These are phyloP conservation scores for Procambarus virginalis DNA, from an alignment of 1,140 invertebrate species.

Conservation along the genomic window DNA sequence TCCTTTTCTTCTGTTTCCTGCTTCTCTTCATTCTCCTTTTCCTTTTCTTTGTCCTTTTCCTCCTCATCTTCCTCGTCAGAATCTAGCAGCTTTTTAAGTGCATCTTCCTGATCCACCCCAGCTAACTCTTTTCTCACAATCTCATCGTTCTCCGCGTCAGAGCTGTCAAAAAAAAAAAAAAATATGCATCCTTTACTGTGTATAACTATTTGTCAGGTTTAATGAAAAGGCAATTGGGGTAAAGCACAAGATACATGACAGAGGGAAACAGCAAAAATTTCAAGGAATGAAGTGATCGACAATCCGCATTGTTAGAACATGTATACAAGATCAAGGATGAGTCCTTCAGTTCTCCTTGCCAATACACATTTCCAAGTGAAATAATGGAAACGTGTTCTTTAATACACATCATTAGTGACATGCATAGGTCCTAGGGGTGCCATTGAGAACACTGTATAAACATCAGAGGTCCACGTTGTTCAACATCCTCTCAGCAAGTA, in stretches of 20 bases:
- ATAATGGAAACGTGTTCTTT: too few relatives aligned
- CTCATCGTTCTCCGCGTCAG: constrained; percentile 67
- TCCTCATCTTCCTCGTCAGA: constrained; percentile 93
- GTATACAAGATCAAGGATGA: neutral
- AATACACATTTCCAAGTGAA: too few relatives aligned
- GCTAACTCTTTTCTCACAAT: constrained; percentile 64
- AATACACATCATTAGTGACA: too few relatives aligned
- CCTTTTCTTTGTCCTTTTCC: constrained; percentile 75
- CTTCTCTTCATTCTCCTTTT: constrained; percentile 78
- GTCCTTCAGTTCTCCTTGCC: too few relatives aligned
- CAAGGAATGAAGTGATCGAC: neutral
- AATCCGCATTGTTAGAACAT: neutral
- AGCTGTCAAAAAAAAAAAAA: constrained; percentile 27
- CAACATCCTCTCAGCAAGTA: too few relatives aligned
- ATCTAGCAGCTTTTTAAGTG: constrained; percentile 86
- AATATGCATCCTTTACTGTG: neutral
- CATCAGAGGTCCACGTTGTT: too few relatives aligned
- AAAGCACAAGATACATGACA: too few relatives aligned
- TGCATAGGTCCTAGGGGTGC: too few relatives aligned
- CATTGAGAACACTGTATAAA: too few relatives aligned
- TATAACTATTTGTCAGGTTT: neutral
- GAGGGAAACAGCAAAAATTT: neutral
- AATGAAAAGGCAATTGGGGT: too few relatives aligned
- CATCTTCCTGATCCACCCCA: constrained; percentile 84
- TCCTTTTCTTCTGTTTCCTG: constrained; percentile 76